phyloP scores from a whole-genome alignment of 2,113 vertebrate species.

The Paratilapia polleni region DNA sequence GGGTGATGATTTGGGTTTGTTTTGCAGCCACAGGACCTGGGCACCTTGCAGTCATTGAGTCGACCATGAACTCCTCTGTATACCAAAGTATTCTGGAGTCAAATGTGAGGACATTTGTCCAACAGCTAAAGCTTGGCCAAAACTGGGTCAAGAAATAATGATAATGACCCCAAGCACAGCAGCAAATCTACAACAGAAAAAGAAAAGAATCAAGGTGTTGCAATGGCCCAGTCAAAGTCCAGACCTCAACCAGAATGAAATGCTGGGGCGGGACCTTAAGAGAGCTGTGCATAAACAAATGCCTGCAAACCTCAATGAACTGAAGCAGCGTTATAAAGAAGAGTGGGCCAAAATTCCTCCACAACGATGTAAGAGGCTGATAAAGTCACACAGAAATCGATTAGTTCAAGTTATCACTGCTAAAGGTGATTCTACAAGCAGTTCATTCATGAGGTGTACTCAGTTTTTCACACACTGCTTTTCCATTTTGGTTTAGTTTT shows the following conservation, averaged over 20 bases:
- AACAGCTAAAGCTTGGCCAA: background rate
- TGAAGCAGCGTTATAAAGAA: background rate
- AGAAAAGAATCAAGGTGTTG: background rate
- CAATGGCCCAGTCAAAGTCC: rapidly evolving
- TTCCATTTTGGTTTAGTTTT: background rate
- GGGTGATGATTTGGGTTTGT: background rate
- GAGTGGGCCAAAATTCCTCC: no score
- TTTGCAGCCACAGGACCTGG: background rate
- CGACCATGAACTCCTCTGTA: no score
- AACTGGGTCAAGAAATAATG: background rate
- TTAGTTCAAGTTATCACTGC: background rate
- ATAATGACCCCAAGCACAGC: background rate
- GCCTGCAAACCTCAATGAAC: background rate
- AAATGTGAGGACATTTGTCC: background rate
- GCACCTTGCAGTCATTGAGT: rapidly evolving
- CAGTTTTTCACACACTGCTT: background rate
- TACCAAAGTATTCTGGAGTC: background rate
- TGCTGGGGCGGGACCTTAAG: background rate
- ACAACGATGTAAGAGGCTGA: no score
- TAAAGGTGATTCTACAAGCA: background rate
- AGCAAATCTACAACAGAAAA: background rate
- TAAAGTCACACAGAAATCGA: background rate
- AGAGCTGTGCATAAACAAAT: background rate
- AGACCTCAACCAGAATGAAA: background rate
- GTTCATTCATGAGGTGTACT: no score